phyloP scores from a whole-genome alignment of 2,113 vertebrate species.

The Phocoena sinus region DNA sequence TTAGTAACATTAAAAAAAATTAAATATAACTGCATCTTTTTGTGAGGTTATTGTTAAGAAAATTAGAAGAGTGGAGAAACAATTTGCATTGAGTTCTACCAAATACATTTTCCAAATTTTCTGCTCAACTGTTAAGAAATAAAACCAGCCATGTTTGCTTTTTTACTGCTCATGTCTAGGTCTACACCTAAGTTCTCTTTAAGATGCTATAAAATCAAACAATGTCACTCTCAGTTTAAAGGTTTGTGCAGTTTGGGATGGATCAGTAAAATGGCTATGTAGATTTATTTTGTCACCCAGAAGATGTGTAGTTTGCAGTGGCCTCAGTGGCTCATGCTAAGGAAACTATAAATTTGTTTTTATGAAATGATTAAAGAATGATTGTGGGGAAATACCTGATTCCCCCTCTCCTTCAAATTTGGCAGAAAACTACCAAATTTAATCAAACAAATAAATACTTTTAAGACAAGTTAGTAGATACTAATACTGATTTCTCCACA shows the following conservation, averaged over 20 bases:
- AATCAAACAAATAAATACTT: constrained; percentile 50
- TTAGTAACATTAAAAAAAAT: neutral
- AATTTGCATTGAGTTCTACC: neutral
- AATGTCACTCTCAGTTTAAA: constrained; percentile 28
- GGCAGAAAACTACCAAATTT: constrained; percentile 33
- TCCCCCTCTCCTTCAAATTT: constrained; percentile 45
- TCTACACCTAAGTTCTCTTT: neutral
- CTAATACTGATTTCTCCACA: neutral
- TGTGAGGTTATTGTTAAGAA: neutral
- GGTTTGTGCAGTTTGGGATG: neutral
- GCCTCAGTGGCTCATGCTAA: neutral
- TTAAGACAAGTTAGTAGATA: neutral
- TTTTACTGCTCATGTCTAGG: neutral
- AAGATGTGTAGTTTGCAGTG: neutral
- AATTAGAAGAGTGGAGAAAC: neutral
- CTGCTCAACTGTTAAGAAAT: neutral
- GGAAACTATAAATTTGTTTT: constrained; percentile 32
- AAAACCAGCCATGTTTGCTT: neutral
- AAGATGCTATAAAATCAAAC: neutral
- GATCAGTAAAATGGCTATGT: constrained; percentile 1
- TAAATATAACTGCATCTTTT: neutral
- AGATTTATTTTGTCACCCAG: constrained; percentile 22
- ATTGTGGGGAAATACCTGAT: neutral
- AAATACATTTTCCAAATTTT: neutral
- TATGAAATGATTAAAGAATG: constrained; percentile 7